A percentile compares a stretch with the other conserved stretches of the same genome.
Conservation (phyloP, 53 echinoderm and acorn worm species). For the Echinometra lucunter region DNA sequence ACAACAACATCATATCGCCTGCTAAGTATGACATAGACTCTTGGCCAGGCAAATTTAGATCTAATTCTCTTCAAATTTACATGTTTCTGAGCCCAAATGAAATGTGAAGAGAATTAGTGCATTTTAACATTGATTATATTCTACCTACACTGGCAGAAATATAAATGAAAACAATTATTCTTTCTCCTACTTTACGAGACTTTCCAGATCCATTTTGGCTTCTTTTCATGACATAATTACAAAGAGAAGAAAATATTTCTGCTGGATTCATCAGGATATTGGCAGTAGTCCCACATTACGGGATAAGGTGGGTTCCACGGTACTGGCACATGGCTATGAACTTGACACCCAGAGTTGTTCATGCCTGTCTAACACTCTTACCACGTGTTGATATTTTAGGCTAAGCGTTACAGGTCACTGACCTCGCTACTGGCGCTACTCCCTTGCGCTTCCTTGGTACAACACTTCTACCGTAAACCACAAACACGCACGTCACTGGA, state of each 20-base stretch:
- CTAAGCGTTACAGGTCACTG: slow-evolving; percentile 47
- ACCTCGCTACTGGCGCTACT: slow-evolving; percentile 45
- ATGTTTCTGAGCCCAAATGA: too few species aligned
- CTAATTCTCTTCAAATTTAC: too few species aligned
- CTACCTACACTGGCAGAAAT: background rate
- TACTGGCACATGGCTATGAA: background rate
- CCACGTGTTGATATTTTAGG: slow-evolving; percentile 30
- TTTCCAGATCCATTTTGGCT: background rate
- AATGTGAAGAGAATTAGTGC: too few species aligned
- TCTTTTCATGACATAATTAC: too few species aligned
- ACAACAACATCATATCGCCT: too few species aligned
- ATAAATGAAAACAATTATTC: background rate
- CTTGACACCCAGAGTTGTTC: slow-evolving; percentile 45
- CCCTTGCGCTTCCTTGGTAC: slow-evolving; percentile 25
- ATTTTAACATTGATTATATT: too few species aligned
- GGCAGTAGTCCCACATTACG: background rate
- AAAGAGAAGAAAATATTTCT: background rate
- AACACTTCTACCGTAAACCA: background rate
- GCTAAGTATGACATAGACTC: too few species aligned
- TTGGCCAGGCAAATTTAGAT: too few species aligned
- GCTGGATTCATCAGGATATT: background rate
- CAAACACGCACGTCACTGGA: slow-evolving; percentile 19
- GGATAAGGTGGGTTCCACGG: background rate
- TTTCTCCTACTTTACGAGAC: background rate
- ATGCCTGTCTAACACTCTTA: slow-evolving; percentile 30